phyloP scores from a whole-genome alignment of 1,140 invertebrate species.

The Doryteuthis pealeii region DNA sequence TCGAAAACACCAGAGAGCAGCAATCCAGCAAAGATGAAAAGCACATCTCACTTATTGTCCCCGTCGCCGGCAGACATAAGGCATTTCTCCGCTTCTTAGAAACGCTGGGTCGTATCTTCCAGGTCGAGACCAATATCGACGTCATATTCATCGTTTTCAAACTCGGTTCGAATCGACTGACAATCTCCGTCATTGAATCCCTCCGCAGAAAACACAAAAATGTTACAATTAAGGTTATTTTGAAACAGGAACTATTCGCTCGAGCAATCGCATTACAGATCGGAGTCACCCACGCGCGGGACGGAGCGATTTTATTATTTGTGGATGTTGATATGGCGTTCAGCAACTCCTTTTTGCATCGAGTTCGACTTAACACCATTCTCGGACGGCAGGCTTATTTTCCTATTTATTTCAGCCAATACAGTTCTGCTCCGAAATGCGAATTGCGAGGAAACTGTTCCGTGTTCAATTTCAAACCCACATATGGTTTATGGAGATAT shows the following conservation, averaged over 20 bases:
- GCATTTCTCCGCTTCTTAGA: neutral
- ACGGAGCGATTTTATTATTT: neutral
- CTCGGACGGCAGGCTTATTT: neutral
- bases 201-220: neutral
- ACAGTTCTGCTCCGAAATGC: neutral
- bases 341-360: neutral
- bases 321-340: neutral
- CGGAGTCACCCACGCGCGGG: neutral
- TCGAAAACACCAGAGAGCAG: too few relatives aligned
- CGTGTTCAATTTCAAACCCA: neutral
- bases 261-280: neutral
- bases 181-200: neutral
- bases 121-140: neutral
- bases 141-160: neutral
- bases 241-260: neutral
- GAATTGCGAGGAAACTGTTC: neutral
- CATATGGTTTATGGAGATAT: neutral
- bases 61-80: neutral
- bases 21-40: too few relatives aligned
- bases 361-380: neutral
- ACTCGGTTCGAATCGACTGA: neutral
- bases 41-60: neutral
- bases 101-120: neutral
- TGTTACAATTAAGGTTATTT: neutral
- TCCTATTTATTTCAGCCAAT: neutral